Percentiles rank a stretch among this genome's conserved stretches.
These are phyloP conservation scores for Masnerella sp. DNA, from an alignment of 2,888 invertebrate genomes.

Conservation along the genomic window DNA sequence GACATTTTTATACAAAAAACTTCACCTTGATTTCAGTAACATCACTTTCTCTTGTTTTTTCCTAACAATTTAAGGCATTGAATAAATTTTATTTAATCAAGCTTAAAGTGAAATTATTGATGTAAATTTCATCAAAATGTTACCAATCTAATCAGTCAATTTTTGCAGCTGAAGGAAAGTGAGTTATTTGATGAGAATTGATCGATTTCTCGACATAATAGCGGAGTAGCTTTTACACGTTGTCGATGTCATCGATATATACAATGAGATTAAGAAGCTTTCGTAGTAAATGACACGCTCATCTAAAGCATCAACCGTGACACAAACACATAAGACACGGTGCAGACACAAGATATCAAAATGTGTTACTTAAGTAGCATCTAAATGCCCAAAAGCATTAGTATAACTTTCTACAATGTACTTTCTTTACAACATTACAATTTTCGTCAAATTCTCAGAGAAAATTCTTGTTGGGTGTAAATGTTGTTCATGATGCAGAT, in stretches of 20 bases:
- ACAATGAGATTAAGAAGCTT: slow-evolving; percentile 51
- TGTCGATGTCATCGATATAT: slow-evolving; percentile 43
- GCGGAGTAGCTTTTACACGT: slow-evolving; percentile 17
- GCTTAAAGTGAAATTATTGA: too few species aligned
- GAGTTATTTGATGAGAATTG: slow-evolving; percentile 23
- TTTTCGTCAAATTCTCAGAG: too few species aligned
- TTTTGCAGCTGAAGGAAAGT: slow-evolving; percentile 1
- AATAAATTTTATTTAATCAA: too few species aligned
- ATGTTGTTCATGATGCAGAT: too few species aligned
- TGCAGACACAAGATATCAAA: slow-evolving; percentile 50
- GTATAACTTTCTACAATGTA: slow-evolving; percentile 58
- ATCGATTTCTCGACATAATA: slow-evolving; percentile 31
- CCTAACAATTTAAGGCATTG: too few species aligned
- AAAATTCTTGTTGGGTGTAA: too few species aligned
- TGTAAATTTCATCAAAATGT: background rate
- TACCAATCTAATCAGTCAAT: slow-evolving; percentile 6
- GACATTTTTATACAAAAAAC: too few species aligned
- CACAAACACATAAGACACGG: slow-evolving; percentile 47
- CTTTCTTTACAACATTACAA: slow-evolving; percentile 15
- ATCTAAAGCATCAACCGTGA: slow-evolving; percentile 27
- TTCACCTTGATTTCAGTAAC: too few species aligned
- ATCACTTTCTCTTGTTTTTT: too few species aligned
- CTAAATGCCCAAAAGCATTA: slow-evolving; percentile 68
- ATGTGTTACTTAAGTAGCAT: slow-evolving; percentile 61
- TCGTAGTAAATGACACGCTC: slow-evolving; percentile 51